Percentiles rank a stretch among this genome's conserved stretches.
Conservation (phyloP, 2,797 vertebrate genomes). For the Amblyopsis hoosieri region DNA sequence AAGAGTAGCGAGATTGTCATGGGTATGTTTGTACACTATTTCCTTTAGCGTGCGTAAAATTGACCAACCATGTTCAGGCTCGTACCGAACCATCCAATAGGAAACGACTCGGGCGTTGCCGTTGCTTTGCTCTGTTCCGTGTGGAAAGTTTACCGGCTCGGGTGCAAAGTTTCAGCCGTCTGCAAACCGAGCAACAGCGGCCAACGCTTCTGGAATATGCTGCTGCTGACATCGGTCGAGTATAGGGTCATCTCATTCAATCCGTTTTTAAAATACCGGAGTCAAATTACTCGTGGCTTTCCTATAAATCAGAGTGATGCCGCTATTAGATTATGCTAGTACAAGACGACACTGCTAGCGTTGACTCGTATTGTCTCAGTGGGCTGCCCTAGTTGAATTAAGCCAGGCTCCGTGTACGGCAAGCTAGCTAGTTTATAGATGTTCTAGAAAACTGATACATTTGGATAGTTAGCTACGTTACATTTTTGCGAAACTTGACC, state of each 20-base stretch:
- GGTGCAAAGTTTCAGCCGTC: conserved; percentile 98
- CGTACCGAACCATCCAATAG: conserved; percentile 46
- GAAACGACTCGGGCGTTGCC: conserved; percentile 43
- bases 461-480: conserved; percentile 6
- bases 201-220: conserved; percentile 31
- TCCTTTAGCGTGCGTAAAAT: conserved; percentile 46
- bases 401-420: conserved; percentile 26
- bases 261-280: not conserved
- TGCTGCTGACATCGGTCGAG: not conserved
- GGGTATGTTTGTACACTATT: not conserved
- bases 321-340: conserved; percentile 8
- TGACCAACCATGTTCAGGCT: conserved; percentile 33
- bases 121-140: conserved; percentile 78
- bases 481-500: conserved; percentile 16
- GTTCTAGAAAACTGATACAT: conserved; percentile 1
- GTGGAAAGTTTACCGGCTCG: conserved; percentile 96
- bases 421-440: conserved; percentile 30
- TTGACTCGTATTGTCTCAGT: conserved; percentile 56
- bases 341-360: conserved; percentile 30
- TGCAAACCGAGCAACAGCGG: conserved; percentile 77
- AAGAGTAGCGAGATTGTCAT: not conserved
- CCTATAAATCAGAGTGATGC: conserved; percentile 15
- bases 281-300: not conserved
- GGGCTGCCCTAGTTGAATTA: conserved; percentile 49
- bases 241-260: not conserved